Base-by-base conservation (phyloP, 2,113 vertebrate species). In the Pycnonotus jocosus region DNA sequence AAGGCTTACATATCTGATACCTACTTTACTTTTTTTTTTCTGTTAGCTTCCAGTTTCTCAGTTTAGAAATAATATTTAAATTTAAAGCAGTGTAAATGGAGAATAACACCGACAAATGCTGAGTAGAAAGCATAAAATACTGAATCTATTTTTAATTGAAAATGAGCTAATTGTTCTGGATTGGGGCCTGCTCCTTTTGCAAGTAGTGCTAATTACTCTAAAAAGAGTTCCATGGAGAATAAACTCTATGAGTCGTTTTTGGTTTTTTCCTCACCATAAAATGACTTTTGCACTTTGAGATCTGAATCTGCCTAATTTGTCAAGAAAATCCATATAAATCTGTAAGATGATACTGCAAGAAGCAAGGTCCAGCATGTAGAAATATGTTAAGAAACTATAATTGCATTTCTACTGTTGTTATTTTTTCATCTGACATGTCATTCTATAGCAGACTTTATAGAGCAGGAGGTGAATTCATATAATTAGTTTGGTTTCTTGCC, bases 401-500 rank as follows among this genome's bases (percentile, higher is more conserved):
- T 22, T 92, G 25, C 38, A 33, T 88, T 92, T 94, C 35, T 54
- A 51, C 21, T 88, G 38, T 60, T 77, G 23, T 21, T 77, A 70
- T 81, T 95, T 57, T 97, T 93, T 33, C 48, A 83, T 95, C 71
- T 80, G 48, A 85, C 31, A 27, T 89, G 58, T 53, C 53, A 92
- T 90, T 94, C 81, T 88, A 51, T 68, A 92, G 85, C 86, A 94
- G 57, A 89, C 96, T 97, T 96, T 88, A 53, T 73, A 96, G 81
- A 95, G 56, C 64, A 94, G 81, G 81, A 93, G 88, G 66, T 97
- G 84, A 95, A 96, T 82, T 93, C 95, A 87, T 98, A 84, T 96
- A 97, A 98, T 98, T 97, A 97, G 70, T 69, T 97, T 97, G 94
- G 96, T 97, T 96, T 92, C 83, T 80, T 97, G 95, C 95, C 96